These are phyloP conservation scores for Belonocnema kinseyi DNA, from an alignment of 1,140 invertebrate genomes.

Conservation along the genomic window DNA sequence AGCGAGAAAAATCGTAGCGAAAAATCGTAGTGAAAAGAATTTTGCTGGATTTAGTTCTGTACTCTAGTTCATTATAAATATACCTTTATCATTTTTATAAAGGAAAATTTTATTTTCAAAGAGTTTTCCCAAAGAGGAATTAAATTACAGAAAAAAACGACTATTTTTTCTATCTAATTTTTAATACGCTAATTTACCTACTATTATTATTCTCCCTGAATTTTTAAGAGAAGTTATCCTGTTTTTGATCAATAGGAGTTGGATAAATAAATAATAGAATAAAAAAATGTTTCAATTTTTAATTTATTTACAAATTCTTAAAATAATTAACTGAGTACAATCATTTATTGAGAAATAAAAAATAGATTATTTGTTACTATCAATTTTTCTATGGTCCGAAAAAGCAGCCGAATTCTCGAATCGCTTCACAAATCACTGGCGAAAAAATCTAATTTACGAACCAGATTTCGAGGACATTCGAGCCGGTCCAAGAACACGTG, in stretches of 20 bases:
- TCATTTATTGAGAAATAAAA: too few species aligned
- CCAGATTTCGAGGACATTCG: constrained; percentile 52
- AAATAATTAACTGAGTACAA: too few species aligned
- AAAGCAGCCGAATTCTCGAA: background rate
- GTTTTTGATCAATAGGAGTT: too few species aligned
- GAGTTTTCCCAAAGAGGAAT: background rate
- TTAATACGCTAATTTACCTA: too few species aligned
- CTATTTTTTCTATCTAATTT: too few species aligned
- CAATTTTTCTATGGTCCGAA: background rate
- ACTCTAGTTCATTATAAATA: constrained; percentile 24
- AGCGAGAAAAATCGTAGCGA: background rate
- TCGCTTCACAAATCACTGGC: constrained; percentile 62
- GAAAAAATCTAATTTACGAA: constrained; percentile 65
- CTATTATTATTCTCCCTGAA: too few species aligned
- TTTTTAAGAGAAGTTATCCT: too few species aligned
- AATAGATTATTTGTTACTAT: too few species aligned
- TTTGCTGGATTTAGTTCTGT: constrained; percentile 9
- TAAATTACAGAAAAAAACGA: too few species aligned
- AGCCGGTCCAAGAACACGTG: constrained; percentile 54
- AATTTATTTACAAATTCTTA: too few species aligned
- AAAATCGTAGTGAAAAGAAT: constrained; percentile 1
- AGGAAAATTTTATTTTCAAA: background rate
- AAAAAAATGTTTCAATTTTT: too few species aligned
- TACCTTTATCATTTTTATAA: background rate
- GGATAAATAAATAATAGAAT: too few species aligned